Evolutionary conservation across 1,140 invertebrate genomes (phyloP).

Genomic region (Tetranychus urticae): DNA sequence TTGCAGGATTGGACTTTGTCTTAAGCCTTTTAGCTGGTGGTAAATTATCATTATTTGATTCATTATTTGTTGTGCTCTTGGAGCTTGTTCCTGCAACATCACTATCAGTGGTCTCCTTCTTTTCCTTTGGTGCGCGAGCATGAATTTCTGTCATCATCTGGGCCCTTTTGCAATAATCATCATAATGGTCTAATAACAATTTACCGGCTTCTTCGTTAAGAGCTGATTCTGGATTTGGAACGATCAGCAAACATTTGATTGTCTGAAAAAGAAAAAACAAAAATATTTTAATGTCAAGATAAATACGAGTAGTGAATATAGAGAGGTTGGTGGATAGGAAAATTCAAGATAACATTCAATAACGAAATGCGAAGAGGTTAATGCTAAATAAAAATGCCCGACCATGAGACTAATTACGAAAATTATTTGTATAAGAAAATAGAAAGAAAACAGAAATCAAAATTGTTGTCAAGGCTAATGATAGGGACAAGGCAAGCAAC

Average conservation of each 20-base stretch:
- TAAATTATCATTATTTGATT: slow-evolving; percentile 5
- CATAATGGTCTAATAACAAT: slow-evolving; percentile 64
- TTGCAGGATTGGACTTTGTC: slow-evolving; percentile 42
- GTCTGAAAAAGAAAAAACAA: slow-evolving; percentile 31
- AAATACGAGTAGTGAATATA: too few species aligned
- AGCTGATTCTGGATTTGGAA: slow-evolving; percentile 80
- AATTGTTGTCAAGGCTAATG: not conserved
- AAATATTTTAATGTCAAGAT: not conserved
- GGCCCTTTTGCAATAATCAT: slow-evolving; percentile 65
- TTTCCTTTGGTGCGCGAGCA: slow-evolving; percentile 32
- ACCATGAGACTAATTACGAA: not conserved
- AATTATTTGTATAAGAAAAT: not conserved
- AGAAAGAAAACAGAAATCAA: not conserved
- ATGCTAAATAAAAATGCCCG: not conserved
- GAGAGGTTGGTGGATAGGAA: too few species aligned
- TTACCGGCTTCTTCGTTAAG: slow-evolving; percentile 81
- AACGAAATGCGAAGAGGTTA: too few species aligned
- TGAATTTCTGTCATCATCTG: slow-evolving; percentile 84
- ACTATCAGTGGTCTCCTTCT: slow-evolving; percentile 10
- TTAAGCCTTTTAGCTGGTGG: slow-evolving; percentile 30
- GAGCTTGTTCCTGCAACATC: slow-evolving; percentile 5
- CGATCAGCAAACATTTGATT: slow-evolving; percentile 72
- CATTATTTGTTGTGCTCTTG: not conserved
- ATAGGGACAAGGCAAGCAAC: too few species aligned
- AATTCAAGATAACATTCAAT: too few species aligned